Base-by-base conservation (phyloP, 1,140 invertebrate species). In the Chrysomallon squamiferum region DNA sequence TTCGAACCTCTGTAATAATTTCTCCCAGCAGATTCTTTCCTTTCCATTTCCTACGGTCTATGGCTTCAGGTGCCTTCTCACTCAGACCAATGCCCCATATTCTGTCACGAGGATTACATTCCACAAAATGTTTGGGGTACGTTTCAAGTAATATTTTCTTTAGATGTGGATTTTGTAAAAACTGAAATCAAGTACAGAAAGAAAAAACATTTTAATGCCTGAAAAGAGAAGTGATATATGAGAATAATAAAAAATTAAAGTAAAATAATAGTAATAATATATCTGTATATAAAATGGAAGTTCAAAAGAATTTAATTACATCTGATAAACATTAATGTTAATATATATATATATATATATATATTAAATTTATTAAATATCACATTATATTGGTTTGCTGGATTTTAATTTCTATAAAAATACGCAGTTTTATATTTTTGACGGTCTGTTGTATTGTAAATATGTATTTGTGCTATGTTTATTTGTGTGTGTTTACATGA, bases 71-170 rank as follows among this genome's bases (percentile, higher is more conserved):
- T 38, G 78, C 74, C 11, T 69, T 49, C 7, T 56, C 65, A 22
- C 52, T 65, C 11, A 77, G 47, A 20, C 79, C 79, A 43, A 81
- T 77, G 27, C 69, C 69, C 69, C 69, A 71, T 6, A 81, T 68
- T 29, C 67, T 66, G 64, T 85, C 84, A 33, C 72, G 59, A 13
- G 81, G 83, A 70, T 80, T 82, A 2, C 77, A 74, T 59, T 85
- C 84, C 20, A 79, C 83, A 43, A 85, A 32, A 2, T 66, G 72
- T 54, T 72, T 77, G 1, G 79, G 80, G 59, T 67, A 61, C 2
- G 83, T 84, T 5, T 29, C 63, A 33, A 78, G 64, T 25, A 84
- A 47, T 13, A 38, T 33, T 29, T 62, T 27, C 52, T 72, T 72
- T 32, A 84, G 58, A 18, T 76, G 32, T 33, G 59, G 29, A 69